Evolutionary conservation across 2,797 vertebrate genomes (phyloP).

Genomic region (Hemibagrus guttatus): DNA sequence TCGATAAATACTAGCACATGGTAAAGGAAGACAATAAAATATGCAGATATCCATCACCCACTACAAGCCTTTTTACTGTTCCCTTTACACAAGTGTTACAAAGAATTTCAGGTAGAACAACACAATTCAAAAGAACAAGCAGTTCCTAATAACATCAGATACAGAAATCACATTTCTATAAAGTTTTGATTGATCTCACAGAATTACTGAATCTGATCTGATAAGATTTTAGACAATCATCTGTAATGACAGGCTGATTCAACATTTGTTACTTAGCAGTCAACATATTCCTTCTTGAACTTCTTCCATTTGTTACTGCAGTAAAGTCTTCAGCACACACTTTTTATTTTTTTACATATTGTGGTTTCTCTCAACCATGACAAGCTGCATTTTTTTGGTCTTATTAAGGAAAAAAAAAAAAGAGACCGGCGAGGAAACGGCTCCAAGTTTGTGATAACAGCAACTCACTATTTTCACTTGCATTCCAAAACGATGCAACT

Average conservation of each 20-base stretch:
- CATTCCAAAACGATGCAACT: neutral
- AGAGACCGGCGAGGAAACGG: neutral
- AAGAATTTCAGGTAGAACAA: neutral
- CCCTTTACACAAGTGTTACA: neutral
- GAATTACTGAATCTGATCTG: neutral
- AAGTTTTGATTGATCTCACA: neutral
- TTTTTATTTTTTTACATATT: neutral
- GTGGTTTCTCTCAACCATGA: neutral
- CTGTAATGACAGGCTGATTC: neutral
- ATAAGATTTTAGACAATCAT: neutral
- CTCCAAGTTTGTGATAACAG: neutral
- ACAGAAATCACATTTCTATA: neutral
- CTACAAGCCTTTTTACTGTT: neutral
- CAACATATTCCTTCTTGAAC: neutral
- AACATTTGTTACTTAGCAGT: neutral
- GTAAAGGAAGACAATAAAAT: neutral
- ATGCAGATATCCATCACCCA: neutral
- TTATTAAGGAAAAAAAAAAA: neutral
- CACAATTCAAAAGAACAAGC: neutral
- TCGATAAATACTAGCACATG: neutral
- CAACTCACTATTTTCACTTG: neutral
- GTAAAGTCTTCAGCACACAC: neutral
- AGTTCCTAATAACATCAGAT: neutral
- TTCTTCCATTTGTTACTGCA: neutral
- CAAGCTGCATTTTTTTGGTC: no score